Evolutionary conservation across 2,797 vertebrate species (phyloP), one percentile per base, ranked within the genome.

Genomic region (Nannoperca obscura): DNA sequence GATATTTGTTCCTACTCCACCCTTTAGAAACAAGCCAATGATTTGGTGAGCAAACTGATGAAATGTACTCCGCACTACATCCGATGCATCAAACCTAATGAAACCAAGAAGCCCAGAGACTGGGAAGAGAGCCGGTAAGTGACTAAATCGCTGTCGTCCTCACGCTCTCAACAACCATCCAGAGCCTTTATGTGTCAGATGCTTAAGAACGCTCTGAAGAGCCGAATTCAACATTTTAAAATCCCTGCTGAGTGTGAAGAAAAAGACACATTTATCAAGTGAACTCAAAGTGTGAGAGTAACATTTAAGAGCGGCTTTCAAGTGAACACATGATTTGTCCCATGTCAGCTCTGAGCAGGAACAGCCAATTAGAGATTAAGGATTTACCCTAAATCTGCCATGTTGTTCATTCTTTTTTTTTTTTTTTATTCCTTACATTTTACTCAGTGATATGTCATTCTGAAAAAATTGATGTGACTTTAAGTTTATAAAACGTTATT

Each of bases 61-160:
- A 99, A 99, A 86, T 99, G 98, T 14, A 99, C 98, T 0, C 98
- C 98, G 1, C 98, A 99, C 86, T 99, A 99, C 88, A 99, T 99
- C 90, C 97, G 98, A 83, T 99, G 98, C 92, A 99, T 99, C 94
- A 99, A 99, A 89, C 98, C 98, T 1, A 99, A 99, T 0, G 98
- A 99, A 89, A 99, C 98, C 22, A 99, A 99, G 94, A 98, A 97
- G 86, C 92, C 98, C 80, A 95, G 90, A 74, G 98, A 99, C 94
- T 99, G 98, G 98, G 98, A 99, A 74, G 98, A 99, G 86, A 97
- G 97, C 91, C 97, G 98, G 98, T 99, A 88, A 78, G 93, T 80
- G 69, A 24, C 22, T 15, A 17, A 68, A 42, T 55, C 54, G 3
- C 47, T 54, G 22, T 13, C n/a, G 3, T 8, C 34, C 24, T 61